phyloP scores from a whole-genome alignment of 2,888 invertebrate genomes.

The Pediacus dermestoides region DNA sequence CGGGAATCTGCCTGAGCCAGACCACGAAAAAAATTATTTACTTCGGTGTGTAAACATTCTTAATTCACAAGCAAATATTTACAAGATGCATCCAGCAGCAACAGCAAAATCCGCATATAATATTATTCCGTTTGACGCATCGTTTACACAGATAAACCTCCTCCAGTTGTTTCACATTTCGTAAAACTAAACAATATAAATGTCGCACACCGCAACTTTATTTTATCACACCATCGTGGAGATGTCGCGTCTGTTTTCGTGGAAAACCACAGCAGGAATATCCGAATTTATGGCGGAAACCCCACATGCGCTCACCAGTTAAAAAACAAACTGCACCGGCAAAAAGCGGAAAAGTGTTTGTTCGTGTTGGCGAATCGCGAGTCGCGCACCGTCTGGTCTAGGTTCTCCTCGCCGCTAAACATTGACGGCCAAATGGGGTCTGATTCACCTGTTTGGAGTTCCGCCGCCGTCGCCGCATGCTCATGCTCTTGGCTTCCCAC shows the following conservation, averaged over 20 bases:
- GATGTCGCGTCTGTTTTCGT: too few species aligned
- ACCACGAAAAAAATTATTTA: conserved; percentile 13
- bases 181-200: too few species aligned
- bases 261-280: too few species aligned
- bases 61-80: conserved; percentile 16
- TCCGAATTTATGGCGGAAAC: conserved; percentile 34
- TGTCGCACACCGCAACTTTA: too few species aligned
- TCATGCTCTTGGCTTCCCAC: too few species aligned
- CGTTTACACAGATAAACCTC: conserved; percentile 9
- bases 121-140: conserved; percentile 12
- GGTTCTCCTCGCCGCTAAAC: conserved; percentile 45
- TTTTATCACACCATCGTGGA: too few species aligned
- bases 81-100: conserved; percentile 6
- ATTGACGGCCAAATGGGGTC: conserved; percentile 7
- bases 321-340: conserved; percentile 53
- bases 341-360: conserved; percentile 47
- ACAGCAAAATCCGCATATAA: too few species aligned
- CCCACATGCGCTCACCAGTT: conserved; percentile 53
- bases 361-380: conserved; percentile 18
- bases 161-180: too few species aligned
- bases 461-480: conserved; percentile 55
- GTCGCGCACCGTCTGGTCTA: conserved; percentile 45
- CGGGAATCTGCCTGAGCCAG: conserved; percentile 5
- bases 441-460: conserved; percentile 61
- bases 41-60: conserved; percentile 13